phyloP scores from a whole-genome alignment of 2,797 vertebrate genomes.

The Rallus crepitans region DNA sequence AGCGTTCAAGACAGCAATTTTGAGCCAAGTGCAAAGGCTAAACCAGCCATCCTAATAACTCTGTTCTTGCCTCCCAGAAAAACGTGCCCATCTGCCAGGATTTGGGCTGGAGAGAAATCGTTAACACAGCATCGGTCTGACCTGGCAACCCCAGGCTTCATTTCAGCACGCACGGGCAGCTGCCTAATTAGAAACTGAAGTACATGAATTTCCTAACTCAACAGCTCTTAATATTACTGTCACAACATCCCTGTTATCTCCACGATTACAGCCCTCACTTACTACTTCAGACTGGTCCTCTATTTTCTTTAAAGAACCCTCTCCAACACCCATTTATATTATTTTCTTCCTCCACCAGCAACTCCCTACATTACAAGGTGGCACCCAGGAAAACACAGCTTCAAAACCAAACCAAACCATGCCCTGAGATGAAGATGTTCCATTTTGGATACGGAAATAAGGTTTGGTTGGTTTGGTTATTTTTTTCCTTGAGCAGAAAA shows the following conservation, averaged over 20 bases:
- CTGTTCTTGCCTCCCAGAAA: background rate
- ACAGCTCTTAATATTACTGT: background rate
- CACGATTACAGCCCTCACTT: background rate
- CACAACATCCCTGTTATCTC: background rate
- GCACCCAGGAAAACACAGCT: background rate
- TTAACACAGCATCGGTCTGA: background rate
- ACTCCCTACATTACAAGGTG: background rate
- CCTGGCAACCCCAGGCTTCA: constrained; percentile 10
- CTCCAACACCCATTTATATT: background rate
- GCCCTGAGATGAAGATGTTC: background rate
- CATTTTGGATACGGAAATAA: background rate
- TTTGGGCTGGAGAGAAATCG: background rate
- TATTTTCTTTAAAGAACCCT: background rate
- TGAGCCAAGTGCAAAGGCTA: background rate
- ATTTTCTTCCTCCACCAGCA: background rate
- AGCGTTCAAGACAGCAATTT: background rate
- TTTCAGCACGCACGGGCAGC: background rate
- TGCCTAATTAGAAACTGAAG: constrained; percentile 8
- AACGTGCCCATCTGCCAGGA: background rate
- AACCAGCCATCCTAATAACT: background rate
- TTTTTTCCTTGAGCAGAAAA: background rate
- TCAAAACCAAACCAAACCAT: background rate
- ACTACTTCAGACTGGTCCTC: background rate
- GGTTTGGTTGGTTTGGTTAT: too few species aligned
- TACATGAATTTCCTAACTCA: background rate